Conservation (phyloP, 37 sponge, comb jelly and placozoan species). For the Axinella damicornis region DNA sequence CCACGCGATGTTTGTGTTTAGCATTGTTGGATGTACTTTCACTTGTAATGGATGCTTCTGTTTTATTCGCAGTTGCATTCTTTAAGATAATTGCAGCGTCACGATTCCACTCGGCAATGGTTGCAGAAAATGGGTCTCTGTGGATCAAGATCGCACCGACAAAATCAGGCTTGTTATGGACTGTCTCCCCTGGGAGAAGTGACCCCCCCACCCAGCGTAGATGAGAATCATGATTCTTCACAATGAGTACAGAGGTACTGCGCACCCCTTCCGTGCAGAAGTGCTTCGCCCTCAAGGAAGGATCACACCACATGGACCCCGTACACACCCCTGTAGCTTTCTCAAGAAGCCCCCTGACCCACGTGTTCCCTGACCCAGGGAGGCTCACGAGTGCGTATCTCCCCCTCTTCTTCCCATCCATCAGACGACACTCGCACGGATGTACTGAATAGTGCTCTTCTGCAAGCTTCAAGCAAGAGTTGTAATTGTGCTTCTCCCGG, state of each 20-base stretch:
- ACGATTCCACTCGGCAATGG: conserved; percentile 26
- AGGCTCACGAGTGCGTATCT: conserved; percentile 58
- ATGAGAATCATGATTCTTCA: conserved; percentile 25
- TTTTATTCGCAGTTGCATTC: too few relatives aligned
- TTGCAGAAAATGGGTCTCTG: conserved; percentile 23
- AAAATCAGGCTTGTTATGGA: neutral
- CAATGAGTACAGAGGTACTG: neutral
- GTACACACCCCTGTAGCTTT: conserved; percentile 58
- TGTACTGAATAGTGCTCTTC: neutral
- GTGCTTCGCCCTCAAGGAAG: neutral
- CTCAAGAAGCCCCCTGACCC: conserved; percentile 68
- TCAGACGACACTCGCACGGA: neutral
- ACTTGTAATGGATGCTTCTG: too few relatives aligned
- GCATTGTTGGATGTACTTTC: too few relatives aligned
- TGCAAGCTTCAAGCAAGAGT: neutral
- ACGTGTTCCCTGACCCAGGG: conserved; percentile 78
- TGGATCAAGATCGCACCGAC: conserved; percentile 11
- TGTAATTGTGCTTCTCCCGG: neutral
- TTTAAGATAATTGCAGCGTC: neutral
- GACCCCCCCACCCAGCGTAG: neutral
- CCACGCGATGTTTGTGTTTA: too few relatives aligned
- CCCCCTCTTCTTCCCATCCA: neutral
- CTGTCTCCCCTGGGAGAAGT: neutral
- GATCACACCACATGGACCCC: conserved; percentile 49
- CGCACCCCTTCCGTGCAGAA: conserved; percentile 39